Evolutionary conservation across 2,888 invertebrate species (phyloP).

Genomic region (Ormyrus labotus): DNA sequence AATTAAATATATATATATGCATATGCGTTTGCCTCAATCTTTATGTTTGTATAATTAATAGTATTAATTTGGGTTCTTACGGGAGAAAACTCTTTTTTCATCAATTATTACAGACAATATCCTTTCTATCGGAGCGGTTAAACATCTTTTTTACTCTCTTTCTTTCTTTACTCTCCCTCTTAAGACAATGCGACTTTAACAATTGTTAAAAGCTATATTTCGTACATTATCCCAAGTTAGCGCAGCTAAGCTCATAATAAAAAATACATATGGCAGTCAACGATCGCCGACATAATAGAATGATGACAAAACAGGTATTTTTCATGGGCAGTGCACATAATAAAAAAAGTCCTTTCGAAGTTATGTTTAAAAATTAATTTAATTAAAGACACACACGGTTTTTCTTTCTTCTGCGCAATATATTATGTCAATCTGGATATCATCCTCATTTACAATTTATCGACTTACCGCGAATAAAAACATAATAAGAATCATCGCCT

Average conservation of each 20-base stretch:
- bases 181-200: constrained; percentile 65
- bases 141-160: constrained; percentile 49
- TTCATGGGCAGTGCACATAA: constrained; percentile 42
- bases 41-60: constrained; percentile 48
- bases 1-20: constrained; percentile 55
- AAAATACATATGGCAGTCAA: constrained; percentile 71
- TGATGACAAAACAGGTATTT: constrained; percentile 32
- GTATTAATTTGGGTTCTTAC: constrained; percentile 62
- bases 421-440: constrained; percentile 12
- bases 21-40: constrained; percentile 49
- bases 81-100: constrained; percentile 65
- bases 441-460: constrained; percentile 20
- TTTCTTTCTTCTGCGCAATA: constrained; percentile 13
- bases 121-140: constrained; percentile 48
- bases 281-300: constrained; percentile 56
- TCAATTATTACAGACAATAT: constrained; percentile 65
- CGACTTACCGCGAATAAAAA: constrained; percentile 43
- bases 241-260: constrained; percentile 64
- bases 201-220: constrained; percentile 73
- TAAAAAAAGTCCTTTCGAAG: constrained; percentile 29
- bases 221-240: constrained; percentile 73
- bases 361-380: constrained; percentile 27
- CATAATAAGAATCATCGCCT: constrained; percentile 18
- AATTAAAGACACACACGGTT: constrained; percentile 12
- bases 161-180: constrained; percentile 58